These are phyloP conservation scores for Gisinianus flammeolus DNA, from an alignment of 2,888 invertebrate species.

Conservation along the genomic window DNA sequence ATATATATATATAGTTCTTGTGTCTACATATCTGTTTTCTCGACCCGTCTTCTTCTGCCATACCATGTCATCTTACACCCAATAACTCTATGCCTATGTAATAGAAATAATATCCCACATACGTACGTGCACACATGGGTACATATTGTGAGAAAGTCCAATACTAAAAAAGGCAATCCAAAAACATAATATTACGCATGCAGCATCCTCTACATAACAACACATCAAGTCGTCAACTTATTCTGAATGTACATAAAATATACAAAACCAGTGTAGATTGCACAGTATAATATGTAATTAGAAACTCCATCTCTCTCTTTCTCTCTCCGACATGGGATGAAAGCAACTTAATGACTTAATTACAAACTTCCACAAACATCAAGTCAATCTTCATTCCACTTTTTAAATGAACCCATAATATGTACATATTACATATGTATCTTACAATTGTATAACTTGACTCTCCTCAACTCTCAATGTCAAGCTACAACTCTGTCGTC, in stretches of 20 bases:
- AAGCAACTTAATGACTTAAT: not conserved
- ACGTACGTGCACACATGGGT: too few species aligned
- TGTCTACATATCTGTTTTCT: too few species aligned
- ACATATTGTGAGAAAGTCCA: too few species aligned
- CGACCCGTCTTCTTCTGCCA: too few species aligned
- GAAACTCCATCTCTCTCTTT: not conserved
- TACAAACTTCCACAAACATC: slow-evolving; percentile 17
- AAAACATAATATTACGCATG: not conserved
- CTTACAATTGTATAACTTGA: not conserved
- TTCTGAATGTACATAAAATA: not conserved
- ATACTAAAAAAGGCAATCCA: too few species aligned
- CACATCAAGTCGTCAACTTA: not conserved
- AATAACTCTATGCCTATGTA: too few species aligned
- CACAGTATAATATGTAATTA: not conserved
- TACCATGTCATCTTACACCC: too few species aligned
- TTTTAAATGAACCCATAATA: not conserved
- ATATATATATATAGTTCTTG: too few species aligned
- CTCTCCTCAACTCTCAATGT: not conserved
- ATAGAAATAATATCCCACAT: too few species aligned
- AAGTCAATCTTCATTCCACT: slow-evolving; percentile 8
- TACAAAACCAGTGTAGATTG: not conserved
- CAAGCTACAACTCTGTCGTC: too few species aligned
- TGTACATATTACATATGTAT: not conserved
- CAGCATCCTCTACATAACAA: not conserved
- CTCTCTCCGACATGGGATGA: not conserved